Evolutionary conservation across 2,113 vertebrate species (phyloP).

Genomic region (Urocitellus parryii): DNA sequence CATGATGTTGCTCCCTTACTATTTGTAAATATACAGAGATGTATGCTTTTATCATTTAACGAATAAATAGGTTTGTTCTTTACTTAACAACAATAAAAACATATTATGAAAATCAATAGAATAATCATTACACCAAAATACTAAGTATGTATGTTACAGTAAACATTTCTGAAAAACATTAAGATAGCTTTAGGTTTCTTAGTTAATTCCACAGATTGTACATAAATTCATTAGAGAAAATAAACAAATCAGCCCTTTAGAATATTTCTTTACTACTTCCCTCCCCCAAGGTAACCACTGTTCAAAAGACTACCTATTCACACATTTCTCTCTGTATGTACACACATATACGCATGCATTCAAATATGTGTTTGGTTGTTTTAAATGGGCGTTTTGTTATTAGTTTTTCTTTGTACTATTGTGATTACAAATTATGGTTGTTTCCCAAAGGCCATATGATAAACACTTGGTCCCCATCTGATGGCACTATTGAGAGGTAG

Average conservation of each 20-base stretch:
- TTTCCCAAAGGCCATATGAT: not conserved
- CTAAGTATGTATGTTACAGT: not conserved
- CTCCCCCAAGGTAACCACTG: not conserved
- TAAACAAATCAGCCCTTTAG: constrained; percentile 4
- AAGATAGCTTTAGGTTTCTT: not conserved
- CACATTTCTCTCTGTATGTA: not conserved
- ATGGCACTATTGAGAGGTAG: not conserved
- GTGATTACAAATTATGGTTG: not conserved
- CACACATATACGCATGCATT: not conserved
- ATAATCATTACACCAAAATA: not conserved
- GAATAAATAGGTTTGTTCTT: not conserved
- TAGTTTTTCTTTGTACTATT: not conserved
- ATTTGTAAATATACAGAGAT: not conserved
- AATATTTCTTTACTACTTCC: not conserved
- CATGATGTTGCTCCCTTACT: not conserved
- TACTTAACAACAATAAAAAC: not conserved
- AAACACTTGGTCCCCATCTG: not conserved
- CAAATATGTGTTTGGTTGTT: not conserved
- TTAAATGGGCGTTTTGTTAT: not conserved
- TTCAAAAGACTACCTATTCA: not conserved
- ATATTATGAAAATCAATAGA: constrained; percentile 10
- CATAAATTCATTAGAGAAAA: not conserved
- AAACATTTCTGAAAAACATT: constrained; percentile 49
- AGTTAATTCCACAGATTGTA: not conserved
- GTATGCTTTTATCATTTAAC: not conserved